These are phyloP conservation scores for Physella acuta DNA, from an alignment of 1,140 invertebrate genomes.

Conservation along the genomic window DNA sequence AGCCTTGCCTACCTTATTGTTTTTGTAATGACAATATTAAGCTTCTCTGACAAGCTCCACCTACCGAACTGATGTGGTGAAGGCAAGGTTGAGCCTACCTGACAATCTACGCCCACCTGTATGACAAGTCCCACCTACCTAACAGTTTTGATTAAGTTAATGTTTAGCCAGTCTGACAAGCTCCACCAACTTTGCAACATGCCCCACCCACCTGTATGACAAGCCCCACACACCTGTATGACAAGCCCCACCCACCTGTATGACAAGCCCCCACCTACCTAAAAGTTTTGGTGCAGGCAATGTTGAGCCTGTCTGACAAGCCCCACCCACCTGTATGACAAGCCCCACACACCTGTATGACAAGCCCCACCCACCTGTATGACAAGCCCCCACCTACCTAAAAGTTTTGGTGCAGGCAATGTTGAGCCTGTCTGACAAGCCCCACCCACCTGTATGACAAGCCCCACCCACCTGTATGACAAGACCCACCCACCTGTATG, in stretches of 20 bases:
- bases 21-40: too few relatives aligned
- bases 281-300: neutral
- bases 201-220: conserved; percentile 43
- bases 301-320: conserved; percentile 41
- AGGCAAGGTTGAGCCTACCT: conserved; percentile 31
- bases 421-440: conserved; percentile 42
- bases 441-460: conserved; percentile 45
- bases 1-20: too few relatives aligned
- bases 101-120: conserved; percentile 44
- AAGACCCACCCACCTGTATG: too few relatives aligned
- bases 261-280: too few relatives aligned
- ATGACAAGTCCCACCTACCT: too few relatives aligned
- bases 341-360: conserved; percentile 35
- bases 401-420: neutral
- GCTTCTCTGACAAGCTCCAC: too few relatives aligned
- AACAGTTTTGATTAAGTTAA: too few relatives aligned
- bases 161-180: too few relatives aligned
- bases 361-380: too few relatives aligned
- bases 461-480: too few relatives aligned
- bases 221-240: conserved; percentile 40
- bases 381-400: too few relatives aligned
- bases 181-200: conserved; percentile 47
- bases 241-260: too few relatives aligned
- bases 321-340: conserved; percentile 46
- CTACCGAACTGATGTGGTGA: neutral